A percentile compares a stretch with the other conserved stretches of the same genome.
Conservation (phyloP, 1,140 invertebrate species). For the Penaeus indicus region DNA sequence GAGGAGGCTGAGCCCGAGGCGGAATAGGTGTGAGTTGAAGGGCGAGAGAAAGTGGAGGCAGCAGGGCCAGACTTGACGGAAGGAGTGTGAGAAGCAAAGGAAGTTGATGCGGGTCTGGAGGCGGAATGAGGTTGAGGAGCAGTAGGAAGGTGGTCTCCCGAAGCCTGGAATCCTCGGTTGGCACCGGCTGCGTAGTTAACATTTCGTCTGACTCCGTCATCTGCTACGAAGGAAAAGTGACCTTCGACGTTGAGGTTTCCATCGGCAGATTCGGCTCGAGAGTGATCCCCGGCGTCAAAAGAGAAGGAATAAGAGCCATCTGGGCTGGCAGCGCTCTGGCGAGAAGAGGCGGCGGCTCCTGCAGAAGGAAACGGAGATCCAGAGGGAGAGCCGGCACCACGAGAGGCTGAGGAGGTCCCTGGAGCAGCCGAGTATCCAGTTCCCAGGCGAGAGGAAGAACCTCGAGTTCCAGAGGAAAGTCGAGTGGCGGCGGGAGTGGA, state of each 20-base stretch:
- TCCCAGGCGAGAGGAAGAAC: too few species aligned
- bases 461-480: background rate
- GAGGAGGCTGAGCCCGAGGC: too few species aligned
- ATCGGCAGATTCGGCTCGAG: conserved; percentile 57
- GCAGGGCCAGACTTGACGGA: background rate
- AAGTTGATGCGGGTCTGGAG: background rate
- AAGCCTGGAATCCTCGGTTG: conserved; percentile 55
- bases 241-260: conserved; percentile 57
- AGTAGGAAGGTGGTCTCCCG: conserved; percentile 56
- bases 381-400: background rate
- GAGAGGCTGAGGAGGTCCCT: background rate
- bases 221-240: conserved; percentile 59
- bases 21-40: background rate
- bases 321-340: background rate
- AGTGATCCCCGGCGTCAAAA: conserved; percentile 66
- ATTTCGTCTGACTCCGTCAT: conserved; percentile 54
- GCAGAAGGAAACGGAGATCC: background rate
- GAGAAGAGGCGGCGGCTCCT: background rate
- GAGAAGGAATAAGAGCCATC: conserved; percentile 63
- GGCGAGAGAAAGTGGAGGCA: background rate
- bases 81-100: background rate
- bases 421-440: too few species aligned
- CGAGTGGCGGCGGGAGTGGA: conserved; percentile 35
- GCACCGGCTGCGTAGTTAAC: conserved; percentile 55
- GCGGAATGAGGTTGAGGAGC: conserved; percentile 23